Conservation (phyloP, 2,888 invertebrate genomes). For the Drosophila paranaensis region DNA sequence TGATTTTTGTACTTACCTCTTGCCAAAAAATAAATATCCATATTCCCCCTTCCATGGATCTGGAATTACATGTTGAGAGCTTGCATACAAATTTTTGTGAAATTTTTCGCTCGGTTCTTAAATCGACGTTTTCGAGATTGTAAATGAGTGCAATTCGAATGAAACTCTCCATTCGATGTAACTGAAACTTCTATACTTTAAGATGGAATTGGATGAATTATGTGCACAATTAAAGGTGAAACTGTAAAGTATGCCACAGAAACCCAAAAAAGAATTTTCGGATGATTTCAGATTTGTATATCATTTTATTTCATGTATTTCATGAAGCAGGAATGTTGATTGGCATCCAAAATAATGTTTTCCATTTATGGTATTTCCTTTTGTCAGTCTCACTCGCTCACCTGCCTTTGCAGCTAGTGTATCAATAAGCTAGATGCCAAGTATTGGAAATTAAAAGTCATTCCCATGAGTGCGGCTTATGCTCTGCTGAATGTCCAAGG, state of each 20-base stretch:
- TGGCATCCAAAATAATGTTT: too few relatives aligned
- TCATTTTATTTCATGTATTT: too few relatives aligned
- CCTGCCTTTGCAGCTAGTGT: constrained; percentile 10
- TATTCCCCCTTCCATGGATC: not conserved
- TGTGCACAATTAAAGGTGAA: too few relatives aligned
- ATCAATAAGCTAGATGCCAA: constrained; percentile 28
- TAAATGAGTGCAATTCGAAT: not conserved
- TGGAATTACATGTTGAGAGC: not conserved
- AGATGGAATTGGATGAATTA: too few relatives aligned
- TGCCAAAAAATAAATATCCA: constrained; percentile 4
- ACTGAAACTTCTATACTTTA: too few relatives aligned
- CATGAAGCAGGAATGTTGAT: too few relatives aligned
- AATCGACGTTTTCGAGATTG: not conserved
- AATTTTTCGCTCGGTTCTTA: not conserved
- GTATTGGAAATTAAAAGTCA: constrained; percentile 29
- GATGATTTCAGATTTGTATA: too few relatives aligned
- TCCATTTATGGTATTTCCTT: too few relatives aligned
- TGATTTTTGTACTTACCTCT: constrained; percentile 22
- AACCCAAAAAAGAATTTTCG: too few relatives aligned
- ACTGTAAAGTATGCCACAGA: too few relatives aligned
- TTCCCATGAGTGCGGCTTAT: constrained; percentile 35
- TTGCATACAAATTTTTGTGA: not conserved
- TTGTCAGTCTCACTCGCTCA: too few relatives aligned
- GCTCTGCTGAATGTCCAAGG: constrained; percentile 42
- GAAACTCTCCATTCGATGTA: not conserved